Base-by-base conservation (phyloP, 2,888 invertebrate species). In the Peribatodes rhomboidaria region DNA sequence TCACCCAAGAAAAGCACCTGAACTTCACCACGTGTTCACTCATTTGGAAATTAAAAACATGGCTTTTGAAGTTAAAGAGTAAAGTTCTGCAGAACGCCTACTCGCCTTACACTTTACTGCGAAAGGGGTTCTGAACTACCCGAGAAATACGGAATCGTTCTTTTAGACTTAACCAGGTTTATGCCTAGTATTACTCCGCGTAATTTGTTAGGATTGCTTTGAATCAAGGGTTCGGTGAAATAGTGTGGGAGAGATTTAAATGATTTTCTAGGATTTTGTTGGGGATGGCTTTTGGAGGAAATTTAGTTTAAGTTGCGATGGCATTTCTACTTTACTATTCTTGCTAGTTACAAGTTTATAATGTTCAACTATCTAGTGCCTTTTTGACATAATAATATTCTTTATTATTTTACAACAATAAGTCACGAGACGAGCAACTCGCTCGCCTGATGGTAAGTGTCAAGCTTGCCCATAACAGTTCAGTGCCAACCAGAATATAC, bases 11-110 rank as follows among this genome's bases (percentile, higher is more conserved):
- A 82, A 82, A 83, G 78, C 75, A 74, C 74, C 74, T 67, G 72
- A 80, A 81, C 77, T 76, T 77, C 62, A 62, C 76, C 82, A 82
- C 85, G 85, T 83, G 87, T 69, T 84, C 85, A 83, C 81, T 86
- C 85, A 81, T 84, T 86, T 80, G 88, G 87, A 89, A 89, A 89
- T 89, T 88, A 89, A 89, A 89, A 89, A 86, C 89, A 87, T 80
- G 83, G 80, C 86, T 86, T 86, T 81, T 80, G 77, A 84, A 87
- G 80, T 85, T 79, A 81, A 85, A 87, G 84, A 84, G 86, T 76
- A 83, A 89, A 87, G 83, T 88, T 88, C 71, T 61, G 65, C 68
- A 70, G 74, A 76, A 75, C 77, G 79, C 80, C 77, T 76, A 76
- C 74, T 69, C 73, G 73, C 77, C 71, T 75, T 75, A 76, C 74